phyloP scores from a whole-genome alignment of 2,888 invertebrate genomes.

The Imbricaverruca yamaguchii region DNA sequence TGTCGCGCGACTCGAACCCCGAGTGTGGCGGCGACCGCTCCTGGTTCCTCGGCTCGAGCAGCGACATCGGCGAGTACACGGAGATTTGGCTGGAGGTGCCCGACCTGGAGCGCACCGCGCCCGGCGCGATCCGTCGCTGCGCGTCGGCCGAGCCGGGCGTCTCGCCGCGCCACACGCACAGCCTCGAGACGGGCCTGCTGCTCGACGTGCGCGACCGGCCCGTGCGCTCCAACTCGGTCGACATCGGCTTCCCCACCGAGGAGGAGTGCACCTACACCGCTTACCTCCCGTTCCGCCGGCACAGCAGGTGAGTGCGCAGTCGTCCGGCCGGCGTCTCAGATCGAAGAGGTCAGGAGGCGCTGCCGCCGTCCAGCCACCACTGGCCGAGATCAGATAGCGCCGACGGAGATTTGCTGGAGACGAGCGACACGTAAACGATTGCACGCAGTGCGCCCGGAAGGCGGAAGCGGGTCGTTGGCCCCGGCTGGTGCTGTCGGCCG shows the following conservation, averaged over 20 bases:
- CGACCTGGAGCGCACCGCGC: conserved; percentile 43
- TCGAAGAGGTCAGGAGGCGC: no score
- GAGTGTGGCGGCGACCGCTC: conserved; percentile 31
- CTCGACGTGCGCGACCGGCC: conserved; percentile 40
- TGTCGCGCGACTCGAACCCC: conserved; percentile 31
- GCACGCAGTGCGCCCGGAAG: no score
- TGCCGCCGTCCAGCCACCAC: no score
- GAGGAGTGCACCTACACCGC: conserved; percentile 79
- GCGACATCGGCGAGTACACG: conserved; percentile 48
- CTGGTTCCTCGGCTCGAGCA: conserved; percentile 31
- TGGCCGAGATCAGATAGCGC: no score
- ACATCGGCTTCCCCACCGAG: conserved; percentile 77
- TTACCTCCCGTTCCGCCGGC: conserved; percentile 40
- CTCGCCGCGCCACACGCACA: conserved; percentile 38
- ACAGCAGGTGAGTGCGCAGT: not conserved
- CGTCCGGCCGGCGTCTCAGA: no score
- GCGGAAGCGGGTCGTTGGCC: no score
- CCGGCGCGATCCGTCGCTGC: conserved; percentile 34
- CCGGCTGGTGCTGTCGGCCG: no score
- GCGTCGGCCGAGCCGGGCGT: conserved; percentile 37
- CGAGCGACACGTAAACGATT: no score
- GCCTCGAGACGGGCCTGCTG: conserved; percentile 23
- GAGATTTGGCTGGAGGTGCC: conserved; percentile 55
- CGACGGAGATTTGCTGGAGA: no score
- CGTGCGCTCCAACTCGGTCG: conserved; percentile 71